These are phyloP conservation scores for Falcaria lacertinaria DNA, from an alignment of 2,888 invertebrate genomes.

Conservation along the genomic window DNA sequence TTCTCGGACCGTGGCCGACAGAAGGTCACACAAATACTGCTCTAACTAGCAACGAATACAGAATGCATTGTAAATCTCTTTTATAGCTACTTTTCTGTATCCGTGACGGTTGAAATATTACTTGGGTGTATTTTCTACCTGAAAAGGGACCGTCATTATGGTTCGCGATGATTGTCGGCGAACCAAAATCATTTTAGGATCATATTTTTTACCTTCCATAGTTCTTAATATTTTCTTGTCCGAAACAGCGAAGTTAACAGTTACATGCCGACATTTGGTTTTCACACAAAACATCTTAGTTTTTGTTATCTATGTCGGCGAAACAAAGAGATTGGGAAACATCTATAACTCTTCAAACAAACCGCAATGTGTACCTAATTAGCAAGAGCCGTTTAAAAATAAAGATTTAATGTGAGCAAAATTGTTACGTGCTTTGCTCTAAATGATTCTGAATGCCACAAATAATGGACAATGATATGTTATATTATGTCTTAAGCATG, in stretches of 20 bases:
- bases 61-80: slow-evolving; percentile 73
- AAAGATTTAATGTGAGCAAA: slow-evolving; percentile 29
- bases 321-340: slow-evolving; percentile 39
- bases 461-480: too few species aligned
- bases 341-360: slow-evolving; percentile 42
- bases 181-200: slow-evolving; percentile 62
- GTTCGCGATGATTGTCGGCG: slow-evolving; percentile 70
- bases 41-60: slow-evolving; percentile 71
- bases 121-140: slow-evolving; percentile 74
- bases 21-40: slow-evolving; percentile 62
- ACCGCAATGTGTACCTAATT: slow-evolving; percentile 35
- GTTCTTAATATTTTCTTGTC: slow-evolving; percentile 50
- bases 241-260: slow-evolving; percentile 61
- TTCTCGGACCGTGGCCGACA: slow-evolving; percentile 59
- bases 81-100: slow-evolving; percentile 66
- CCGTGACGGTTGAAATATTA: slow-evolving; percentile 75
- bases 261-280: slow-evolving; percentile 43
- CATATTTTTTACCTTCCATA: slow-evolving; percentile 44
- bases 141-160: slow-evolving; percentile 74
- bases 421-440: slow-evolving; percentile 19
- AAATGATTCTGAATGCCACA: too few species aligned
- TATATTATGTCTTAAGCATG: too few species aligned
- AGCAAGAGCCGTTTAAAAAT: slow-evolving; percentile 27
- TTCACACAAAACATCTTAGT: slow-evolving; percentile 36
- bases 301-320: slow-evolving; percentile 40